Base-by-base conservation (phyloP, 1,140 invertebrate genomes). In the Bacillus rossius region DNA sequence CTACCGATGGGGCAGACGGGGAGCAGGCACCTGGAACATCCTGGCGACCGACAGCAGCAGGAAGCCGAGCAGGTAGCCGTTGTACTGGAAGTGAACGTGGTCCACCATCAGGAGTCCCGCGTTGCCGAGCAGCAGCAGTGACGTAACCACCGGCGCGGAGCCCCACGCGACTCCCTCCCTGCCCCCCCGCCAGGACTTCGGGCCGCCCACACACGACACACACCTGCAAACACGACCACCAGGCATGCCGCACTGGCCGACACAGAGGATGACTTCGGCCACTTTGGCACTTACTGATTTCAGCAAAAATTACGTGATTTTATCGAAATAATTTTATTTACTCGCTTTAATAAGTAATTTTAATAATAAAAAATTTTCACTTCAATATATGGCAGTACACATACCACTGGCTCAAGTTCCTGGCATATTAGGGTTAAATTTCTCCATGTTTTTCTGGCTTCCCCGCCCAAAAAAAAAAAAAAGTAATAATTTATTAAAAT, bases 1-100 rank as follows among this genome's bases (percentile, higher is more conserved):
- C n/a, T n/a, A n/a, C n/a, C n/a, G n/a, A n/a, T n/a, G n/a, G n/a
- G n/a, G n/a, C n/a, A n/a, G n/a, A n/a, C n/a, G n/a, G n/a, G n/a
- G n/a, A n/a, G n/a, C n/a, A 7, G 10, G 29, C 4, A 73, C 83
- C 71, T 85, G 69, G 61, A 81, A 71, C 20, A 89, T 80, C 63
- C 78, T 76, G 16, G 79, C 77, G 34, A 98, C 84, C 17, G 96
- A 96, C 19, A 96, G 69, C n/a, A 99, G 71, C 41, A 99, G 72
- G 58, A 99, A 79, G 20, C 95, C 97, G 80, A 91, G 91, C 22
- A 99, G 77, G 69, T 99, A 89, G 49, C 96, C 96, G 85, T 99
- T 99, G 69, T 99, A 99, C 72, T 99, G 98, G 74, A 99, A 99
- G 78, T 99, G 98, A 69, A 99, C 93, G 72, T 99, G 96, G 75